A percentile compares a stretch with the other conserved stretches of the same genome.
These are phyloP conservation scores for Trachemys scripta DNA, from an alignment of 2,113 vertebrate species.

Conservation along the genomic window DNA sequence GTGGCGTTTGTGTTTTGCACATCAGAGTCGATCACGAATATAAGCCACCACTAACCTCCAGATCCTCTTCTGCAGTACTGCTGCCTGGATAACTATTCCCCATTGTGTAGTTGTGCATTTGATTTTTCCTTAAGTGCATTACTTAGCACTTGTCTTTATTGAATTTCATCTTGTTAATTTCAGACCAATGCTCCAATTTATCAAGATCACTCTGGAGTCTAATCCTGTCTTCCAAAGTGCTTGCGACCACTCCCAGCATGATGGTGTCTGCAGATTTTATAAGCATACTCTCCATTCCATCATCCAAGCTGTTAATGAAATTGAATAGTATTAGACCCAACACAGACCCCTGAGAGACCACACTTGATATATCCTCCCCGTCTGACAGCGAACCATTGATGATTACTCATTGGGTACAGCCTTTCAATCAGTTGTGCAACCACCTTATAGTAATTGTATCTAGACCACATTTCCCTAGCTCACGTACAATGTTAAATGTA, in stretches of 20 bases:
- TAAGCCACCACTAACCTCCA: too few relatives aligned
- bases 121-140: neutral
- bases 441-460: neutral
- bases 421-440: neutral
- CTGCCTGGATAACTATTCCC: neutral
- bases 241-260: neutral
- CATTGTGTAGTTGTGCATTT: neutral
- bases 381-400: neutral
- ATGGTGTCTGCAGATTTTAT: neutral
- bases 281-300: neutral
- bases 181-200: neutral
- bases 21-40: too few relatives aligned
- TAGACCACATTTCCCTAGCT: neutral
- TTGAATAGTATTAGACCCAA: neutral
- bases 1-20: too few relatives aligned
- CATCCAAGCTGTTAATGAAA: neutral
- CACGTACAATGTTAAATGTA: neutral
- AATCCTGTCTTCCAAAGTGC: neutral
- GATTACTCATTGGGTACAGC: neutral
- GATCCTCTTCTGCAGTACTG: neutral
- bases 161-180: neutral
- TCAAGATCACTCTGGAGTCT: neutral
- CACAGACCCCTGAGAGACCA: neutral
- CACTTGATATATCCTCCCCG: neutral
- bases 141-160: neutral